A percentile compares a stretch with the other conserved stretches of the same genome.
These are phyloP conservation scores for Probaryconus sp. DNA, from an alignment of 1,140 invertebrate species.

Conservation along the genomic window DNA sequence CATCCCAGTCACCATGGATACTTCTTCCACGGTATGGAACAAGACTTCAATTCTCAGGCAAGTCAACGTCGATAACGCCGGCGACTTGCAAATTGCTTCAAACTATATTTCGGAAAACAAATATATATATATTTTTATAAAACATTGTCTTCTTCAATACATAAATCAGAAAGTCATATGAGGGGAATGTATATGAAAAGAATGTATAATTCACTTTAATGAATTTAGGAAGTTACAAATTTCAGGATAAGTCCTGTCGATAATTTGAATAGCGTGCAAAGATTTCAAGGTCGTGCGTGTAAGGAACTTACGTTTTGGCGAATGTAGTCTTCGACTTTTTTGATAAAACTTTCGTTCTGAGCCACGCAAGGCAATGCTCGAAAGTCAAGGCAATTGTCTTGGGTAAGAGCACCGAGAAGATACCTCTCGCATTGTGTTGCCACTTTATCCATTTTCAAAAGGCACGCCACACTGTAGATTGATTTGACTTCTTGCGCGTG, in stretches of 20 bases:
- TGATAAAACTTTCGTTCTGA: conserved; percentile 80
- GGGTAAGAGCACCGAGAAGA: conserved; percentile 83
- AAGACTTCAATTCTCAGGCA: conserved; percentile 83
- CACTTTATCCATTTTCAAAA: conserved; percentile 86
- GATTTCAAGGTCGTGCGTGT: conserved; percentile 14
- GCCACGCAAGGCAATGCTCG: conserved; percentile 83
- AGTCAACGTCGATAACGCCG: conserved; percentile 81
- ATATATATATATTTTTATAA: background rate
- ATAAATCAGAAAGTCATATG: background rate
- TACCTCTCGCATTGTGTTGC: conserved; percentile 84
- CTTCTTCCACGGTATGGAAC: conserved; percentile 82
- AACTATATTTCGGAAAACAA: conserved; percentile 75
- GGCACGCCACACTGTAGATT: conserved; percentile 86
- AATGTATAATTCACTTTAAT: too few relatives aligned
- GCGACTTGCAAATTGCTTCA: conserved; percentile 79
- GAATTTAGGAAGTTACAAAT: too few relatives aligned
- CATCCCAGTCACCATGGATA: conserved; percentile 79
- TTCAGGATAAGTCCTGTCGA: too few relatives aligned
- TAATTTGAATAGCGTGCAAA: conserved; percentile 16
- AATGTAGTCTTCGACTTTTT: conserved; percentile 85
- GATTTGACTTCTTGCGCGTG: conserved; percentile 81
- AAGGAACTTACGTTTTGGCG: conserved; percentile 81
- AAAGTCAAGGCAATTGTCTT: conserved; percentile 85
- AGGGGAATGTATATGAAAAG: background rate
- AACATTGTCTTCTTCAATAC: background rate